Percentiles rank a stretch among this genome's conserved stretches.
Conservation (phyloP, 2,113 vertebrate genomes). For the Chaetodon auriga region DNA sequence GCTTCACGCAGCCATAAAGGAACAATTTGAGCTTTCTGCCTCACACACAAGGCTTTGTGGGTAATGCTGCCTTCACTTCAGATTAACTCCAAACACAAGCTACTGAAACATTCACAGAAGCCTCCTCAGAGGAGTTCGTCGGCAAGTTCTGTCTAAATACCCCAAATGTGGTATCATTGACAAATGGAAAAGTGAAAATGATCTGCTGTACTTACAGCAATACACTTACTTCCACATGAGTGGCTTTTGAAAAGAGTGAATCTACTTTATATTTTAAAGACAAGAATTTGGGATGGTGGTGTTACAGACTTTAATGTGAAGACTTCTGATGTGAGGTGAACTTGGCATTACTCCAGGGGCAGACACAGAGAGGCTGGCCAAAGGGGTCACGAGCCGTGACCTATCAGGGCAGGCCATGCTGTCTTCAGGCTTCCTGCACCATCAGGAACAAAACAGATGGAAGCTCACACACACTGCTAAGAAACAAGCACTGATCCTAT, state of each 20-base stretch:
- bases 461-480: conserved; percentile 28
- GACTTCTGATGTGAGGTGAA: conserved; percentile 18
- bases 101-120: background rate
- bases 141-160: background rate
- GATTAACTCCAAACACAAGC: conserved; percentile 13
- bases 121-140: background rate
- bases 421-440: conserved; percentile 3
- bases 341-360: conserved; percentile 18
- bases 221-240: background rate
- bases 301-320: conserved; percentile 1
- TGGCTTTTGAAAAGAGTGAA: background rate
- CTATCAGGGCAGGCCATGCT: conserved; percentile 40
- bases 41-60: conserved; percentile 29
- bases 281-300: background rate
- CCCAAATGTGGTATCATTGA: background rate
- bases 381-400: background rate
- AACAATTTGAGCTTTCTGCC: conserved; percentile 33
- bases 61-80: conserved; percentile 34
- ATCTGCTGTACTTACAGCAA: background rate
- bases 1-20: conserved; percentile 37
- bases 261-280: background rate
- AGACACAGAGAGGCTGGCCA: conserved; percentile 2
- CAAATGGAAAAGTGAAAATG: background rate
- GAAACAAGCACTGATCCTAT: conserved; percentile 42
- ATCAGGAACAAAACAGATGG: conserved; percentile 13